Percentiles rank a stretch among this genome's conserved stretches.
These are phyloP conservation scores for Columba livia DNA, from an alignment of 2,113 vertebrate genomes.

Conservation along the genomic window DNA sequence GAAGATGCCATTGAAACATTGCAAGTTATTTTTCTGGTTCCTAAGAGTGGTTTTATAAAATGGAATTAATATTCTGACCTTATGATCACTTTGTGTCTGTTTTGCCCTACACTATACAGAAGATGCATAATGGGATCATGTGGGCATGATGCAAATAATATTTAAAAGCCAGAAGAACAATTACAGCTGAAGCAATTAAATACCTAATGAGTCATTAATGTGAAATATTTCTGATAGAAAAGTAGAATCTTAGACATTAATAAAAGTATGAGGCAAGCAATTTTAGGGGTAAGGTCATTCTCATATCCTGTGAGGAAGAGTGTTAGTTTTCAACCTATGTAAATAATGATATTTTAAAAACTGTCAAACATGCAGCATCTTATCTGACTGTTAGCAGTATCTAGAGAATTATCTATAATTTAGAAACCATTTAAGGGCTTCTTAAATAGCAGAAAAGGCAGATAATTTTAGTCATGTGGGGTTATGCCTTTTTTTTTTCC, in stretches of 20 bases:
- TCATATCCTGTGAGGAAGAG: neutral
- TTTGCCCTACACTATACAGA: neutral
- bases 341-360: neutral
- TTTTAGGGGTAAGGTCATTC: neutral
- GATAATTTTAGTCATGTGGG: neutral
- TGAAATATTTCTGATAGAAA: neutral
- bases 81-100: neutral
- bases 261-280: neutral
- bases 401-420: neutral
- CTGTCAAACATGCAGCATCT: neutral
- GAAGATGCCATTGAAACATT: neutral
- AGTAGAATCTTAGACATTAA: neutral
- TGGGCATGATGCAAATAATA: neutral
- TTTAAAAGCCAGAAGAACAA: neutral
- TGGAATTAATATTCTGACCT: neutral
- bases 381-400: neutral
- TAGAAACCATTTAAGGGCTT: neutral
- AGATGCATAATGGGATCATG: neutral
- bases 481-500: too few relatives aligned
- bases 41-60: neutral
- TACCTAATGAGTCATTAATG: neutral
- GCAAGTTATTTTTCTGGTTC: neutral
- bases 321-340: neutral
- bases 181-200: neutral
- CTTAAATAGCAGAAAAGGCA: neutral